These are phyloP conservation scores for Penaeus monodon DNA, from an alignment of 2,888 invertebrate species.

Conservation along the genomic window DNA sequence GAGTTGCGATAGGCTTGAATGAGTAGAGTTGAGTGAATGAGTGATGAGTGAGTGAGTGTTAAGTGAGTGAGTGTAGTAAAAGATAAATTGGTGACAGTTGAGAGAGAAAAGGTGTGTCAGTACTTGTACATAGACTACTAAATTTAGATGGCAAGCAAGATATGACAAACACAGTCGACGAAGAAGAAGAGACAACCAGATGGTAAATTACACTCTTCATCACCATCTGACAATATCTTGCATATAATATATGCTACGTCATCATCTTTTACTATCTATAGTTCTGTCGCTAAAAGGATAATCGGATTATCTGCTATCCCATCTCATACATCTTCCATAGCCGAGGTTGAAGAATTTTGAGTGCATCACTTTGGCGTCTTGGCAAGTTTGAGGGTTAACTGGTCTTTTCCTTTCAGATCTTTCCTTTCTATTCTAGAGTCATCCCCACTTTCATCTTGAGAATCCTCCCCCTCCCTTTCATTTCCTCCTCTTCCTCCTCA, in stretches of 20 bases:
- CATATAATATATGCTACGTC: constrained; percentile 68
- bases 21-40: no score
- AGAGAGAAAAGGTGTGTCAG: no score
- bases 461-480: constrained; percentile 65
- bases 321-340: no score
- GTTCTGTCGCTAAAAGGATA: constrained; percentile 67
- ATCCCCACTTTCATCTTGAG: constrained; percentile 67
- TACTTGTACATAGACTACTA: no score
- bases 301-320: constrained; percentile 68
- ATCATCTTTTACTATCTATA: constrained; percentile 66
- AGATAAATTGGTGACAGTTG: no score
- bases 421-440: constrained; percentile 39
- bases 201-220: constrained; percentile 72
- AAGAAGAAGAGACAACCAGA: no score
- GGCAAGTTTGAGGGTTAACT: constrained; percentile 44
- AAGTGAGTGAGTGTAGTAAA: no score
- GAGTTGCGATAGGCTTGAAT: no score
- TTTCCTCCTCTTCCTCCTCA: constrained; percentile 41
- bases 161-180: no score
- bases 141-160: no score
- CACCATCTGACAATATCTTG: constrained; percentile 71
- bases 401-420: constrained; percentile 22
- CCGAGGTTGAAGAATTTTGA: constrained; percentile 93
- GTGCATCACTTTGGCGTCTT: constrained; percentile 82
- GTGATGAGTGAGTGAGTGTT: no score